Evolutionary conservation across 2,797 vertebrate genomes (phyloP).

Genomic region (Malurus leucopterus): DNA sequence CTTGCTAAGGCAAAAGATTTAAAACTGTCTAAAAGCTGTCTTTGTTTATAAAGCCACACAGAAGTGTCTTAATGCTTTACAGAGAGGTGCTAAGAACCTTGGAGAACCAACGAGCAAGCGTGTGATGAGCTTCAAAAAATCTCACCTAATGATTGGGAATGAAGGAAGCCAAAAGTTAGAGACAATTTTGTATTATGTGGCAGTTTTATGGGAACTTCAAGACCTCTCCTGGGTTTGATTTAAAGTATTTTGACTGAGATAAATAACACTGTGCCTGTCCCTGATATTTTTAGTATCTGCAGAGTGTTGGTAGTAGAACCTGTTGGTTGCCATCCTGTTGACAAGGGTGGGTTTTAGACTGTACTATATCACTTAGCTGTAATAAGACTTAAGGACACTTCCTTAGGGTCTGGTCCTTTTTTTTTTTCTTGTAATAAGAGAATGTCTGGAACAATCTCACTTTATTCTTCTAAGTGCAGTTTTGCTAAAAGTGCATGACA

Average conservation of each 20-base stretch:
- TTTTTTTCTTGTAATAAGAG: slow-evolving; percentile 46
- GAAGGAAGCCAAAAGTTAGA: slow-evolving; percentile 8
- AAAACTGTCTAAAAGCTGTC: slow-evolving; percentile 9
- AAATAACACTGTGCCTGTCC: slow-evolving; percentile 44
- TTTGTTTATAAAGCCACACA: slow-evolving; percentile 30
- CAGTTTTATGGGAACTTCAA: slow-evolving; percentile 23
- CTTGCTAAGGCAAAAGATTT: background rate
- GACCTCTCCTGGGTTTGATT: background rate
- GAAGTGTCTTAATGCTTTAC: slow-evolving; percentile 43
- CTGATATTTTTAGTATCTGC: slow-evolving; percentile 31
- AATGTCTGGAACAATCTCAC: slow-evolving; percentile 57
- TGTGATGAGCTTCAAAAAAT: background rate
- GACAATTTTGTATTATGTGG: slow-evolving; percentile 18
- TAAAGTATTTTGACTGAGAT: slow-evolving; percentile 5
- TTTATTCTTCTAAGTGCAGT: slow-evolving; percentile 61
- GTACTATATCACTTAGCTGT: slow-evolving; percentile 11
- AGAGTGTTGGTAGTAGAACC: slow-evolving; percentile 5
- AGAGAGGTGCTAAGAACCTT: slow-evolving; percentile 33
- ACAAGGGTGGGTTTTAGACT: slow-evolving; percentile 24
- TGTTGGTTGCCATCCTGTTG: slow-evolving; percentile 28
- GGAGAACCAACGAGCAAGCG: background rate
- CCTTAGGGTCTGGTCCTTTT: slow-evolving; percentile 17
- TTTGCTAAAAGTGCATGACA: slow-evolving; percentile 48
- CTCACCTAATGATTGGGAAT: background rate
- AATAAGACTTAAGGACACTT: slow-evolving; percentile 23